Conservation (phyloP, 2,113 vertebrate genomes). For the Odontesthes bonariensis region DNA sequence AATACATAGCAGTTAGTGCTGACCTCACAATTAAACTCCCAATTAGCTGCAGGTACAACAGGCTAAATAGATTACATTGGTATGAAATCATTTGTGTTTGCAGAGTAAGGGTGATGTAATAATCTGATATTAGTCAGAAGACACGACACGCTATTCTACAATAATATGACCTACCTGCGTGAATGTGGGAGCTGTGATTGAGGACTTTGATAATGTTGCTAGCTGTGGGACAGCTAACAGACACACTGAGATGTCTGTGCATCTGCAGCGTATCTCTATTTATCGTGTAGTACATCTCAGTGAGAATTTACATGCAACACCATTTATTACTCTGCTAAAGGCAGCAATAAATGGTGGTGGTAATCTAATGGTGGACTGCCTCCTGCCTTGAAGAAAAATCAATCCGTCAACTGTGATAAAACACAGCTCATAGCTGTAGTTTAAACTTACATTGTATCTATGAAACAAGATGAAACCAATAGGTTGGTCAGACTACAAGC, state of each 20-base stretch:
- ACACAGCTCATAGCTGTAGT: background rate
- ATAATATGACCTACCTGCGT: background rate
- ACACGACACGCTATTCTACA: constrained; percentile 5
- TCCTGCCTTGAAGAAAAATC: background rate
- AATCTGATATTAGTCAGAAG: background rate
- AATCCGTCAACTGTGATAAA: background rate
- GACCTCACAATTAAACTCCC: no score
- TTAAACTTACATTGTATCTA: background rate
- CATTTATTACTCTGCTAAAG: constrained; percentile 1
- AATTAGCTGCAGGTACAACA: no score
- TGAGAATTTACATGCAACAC: background rate
- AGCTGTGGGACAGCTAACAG: constrained; percentile 1
- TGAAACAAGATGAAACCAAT: no score
- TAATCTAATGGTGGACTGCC: background rate
- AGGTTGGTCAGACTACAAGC: no score
- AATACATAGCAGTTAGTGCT: no score
- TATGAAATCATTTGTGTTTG: background rate
- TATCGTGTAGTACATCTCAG: background rate
- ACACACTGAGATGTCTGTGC: background rate
- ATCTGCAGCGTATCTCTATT: background rate
- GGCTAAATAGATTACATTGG: background rate
- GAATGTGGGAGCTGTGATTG: constrained; percentile 7
- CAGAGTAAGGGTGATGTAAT: background rate
- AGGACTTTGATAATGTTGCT: constrained; percentile 51
- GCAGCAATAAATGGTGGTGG: background rate